Percentiles rank a stretch among this genome's conserved stretches.
Conservation (phyloP, 2,888 invertebrate species). For the Drosophila borealis region DNA sequence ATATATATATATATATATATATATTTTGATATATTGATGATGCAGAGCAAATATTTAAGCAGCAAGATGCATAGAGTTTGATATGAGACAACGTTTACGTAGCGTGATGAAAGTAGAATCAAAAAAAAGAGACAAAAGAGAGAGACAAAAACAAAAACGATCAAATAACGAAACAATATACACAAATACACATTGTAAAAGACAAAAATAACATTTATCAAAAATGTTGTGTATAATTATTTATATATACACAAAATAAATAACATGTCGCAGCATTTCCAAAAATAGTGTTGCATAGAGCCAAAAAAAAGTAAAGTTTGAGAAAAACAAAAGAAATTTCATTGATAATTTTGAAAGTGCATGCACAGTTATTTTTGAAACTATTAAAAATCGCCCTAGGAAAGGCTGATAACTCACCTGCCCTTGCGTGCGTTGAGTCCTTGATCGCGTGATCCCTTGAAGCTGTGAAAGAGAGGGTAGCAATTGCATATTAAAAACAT, state of each 20-base stretch:
- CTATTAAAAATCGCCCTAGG: background rate
- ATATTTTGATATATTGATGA: constrained; percentile 28
- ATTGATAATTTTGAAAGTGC: constrained; percentile 47
- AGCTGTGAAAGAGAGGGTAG: constrained; percentile 84
- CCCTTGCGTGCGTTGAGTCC: constrained; percentile 85
- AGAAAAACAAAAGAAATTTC: constrained; percentile 30
- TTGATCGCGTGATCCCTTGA: constrained; percentile 88
- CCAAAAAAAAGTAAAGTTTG: constrained; percentile 33
- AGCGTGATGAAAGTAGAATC: constrained; percentile 64
- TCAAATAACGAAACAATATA: constrained; percentile 71
- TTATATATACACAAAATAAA: constrained; percentile 36
- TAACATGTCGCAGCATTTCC: constrained; percentile 71
- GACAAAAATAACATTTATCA: constrained; percentile 19
- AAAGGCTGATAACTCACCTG: constrained; percentile 78
- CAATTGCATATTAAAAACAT: constrained; percentile 18
- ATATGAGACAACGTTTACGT: constrained; percentile 75
- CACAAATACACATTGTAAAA: constrained; percentile 52
- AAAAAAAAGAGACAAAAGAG: constrained; percentile 66
- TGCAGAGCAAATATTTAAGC: constrained; percentile 63
- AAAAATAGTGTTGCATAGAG: constrained; percentile 54
- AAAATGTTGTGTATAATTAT: background rate
- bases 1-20: constrained; percentile 15
- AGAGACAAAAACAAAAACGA: constrained; percentile 76
- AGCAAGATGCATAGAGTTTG: constrained; percentile 74
- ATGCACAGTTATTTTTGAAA: constrained; percentile 53